Evolutionary conservation across 2,113 vertebrate genomes (phyloP).

Genomic region (Oncorhynchus gorbuscha): DNA sequence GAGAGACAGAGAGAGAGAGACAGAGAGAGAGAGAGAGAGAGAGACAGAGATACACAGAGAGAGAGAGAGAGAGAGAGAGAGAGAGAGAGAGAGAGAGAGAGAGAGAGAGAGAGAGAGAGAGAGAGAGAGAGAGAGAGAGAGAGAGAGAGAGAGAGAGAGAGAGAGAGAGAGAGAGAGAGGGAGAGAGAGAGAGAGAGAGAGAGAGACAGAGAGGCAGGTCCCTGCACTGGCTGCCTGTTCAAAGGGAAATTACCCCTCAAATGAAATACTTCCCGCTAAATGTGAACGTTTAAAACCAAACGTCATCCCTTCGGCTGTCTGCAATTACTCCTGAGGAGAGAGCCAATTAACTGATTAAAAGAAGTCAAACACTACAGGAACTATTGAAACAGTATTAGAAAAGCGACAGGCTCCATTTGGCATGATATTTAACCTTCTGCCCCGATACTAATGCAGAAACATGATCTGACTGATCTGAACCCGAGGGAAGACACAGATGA

Average conservation of each 20-base stretch:
- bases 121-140: too few species aligned
- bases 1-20: too few species aligned
- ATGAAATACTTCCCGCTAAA: constrained; percentile 71
- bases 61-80: too few species aligned
- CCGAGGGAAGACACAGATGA: constrained; percentile 9
- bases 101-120: too few species aligned
- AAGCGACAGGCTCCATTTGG: constrained; percentile 81
- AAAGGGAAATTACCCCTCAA: constrained; percentile 73
- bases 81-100: too few species aligned
- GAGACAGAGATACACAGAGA: too few species aligned
- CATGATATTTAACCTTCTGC: constrained; percentile 62
- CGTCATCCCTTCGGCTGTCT: constrained; percentile 81
- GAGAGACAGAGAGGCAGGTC: constrained; percentile 21
- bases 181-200: too few species aligned
- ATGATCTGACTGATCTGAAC: constrained; percentile 64
- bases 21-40: too few species aligned
- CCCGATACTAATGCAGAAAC: constrained; percentile 71
- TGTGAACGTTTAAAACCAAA: constrained; percentile 53
- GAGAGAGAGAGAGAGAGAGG: too few species aligned
- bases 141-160: too few species aligned
- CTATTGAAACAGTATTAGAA: constrained; percentile 85
- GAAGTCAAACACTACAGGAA: constrained; percentile 88
- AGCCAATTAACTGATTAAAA: constrained; percentile 97
- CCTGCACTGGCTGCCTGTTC: constrained; percentile 67
- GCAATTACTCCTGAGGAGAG: constrained; percentile 84